A percentile compares a stretch with the other conserved stretches of the same genome.
Conservation (phyloP, 2,888 invertebrate species). For the Agrotis clavis region DNA sequence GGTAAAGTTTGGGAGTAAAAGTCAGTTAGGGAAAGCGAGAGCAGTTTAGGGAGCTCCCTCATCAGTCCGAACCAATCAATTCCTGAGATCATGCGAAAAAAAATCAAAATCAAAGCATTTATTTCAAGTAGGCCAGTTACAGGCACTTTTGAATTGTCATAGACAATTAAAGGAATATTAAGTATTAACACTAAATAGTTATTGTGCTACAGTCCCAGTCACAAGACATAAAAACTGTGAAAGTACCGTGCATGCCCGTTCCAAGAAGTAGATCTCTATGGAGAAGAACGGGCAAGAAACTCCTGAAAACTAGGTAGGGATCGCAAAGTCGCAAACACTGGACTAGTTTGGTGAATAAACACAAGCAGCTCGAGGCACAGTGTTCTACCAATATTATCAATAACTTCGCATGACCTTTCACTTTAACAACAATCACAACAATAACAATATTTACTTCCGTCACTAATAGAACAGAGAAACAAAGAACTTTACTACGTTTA, state of each 20-base stretch:
- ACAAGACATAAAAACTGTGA: no score
- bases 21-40: slow-evolving; percentile 53
- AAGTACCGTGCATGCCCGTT: no score
- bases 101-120: no score
- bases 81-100: slow-evolving; percentile 15
- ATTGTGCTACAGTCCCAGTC: no score
- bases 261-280: no score
- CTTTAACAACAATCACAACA: slow-evolving; percentile 28
- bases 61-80: slow-evolving; percentile 53
- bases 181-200: no score
- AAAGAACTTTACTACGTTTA: slow-evolving; percentile 9
- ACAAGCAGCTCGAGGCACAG: slow-evolving; percentile 1
- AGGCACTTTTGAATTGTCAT: no score
- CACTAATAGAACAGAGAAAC: slow-evolving; percentile 6
- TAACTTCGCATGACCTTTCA: slow-evolving; percentile 25
- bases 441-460: slow-evolving; percentile 22
- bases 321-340: slow-evolving; percentile 37
- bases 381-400: slow-evolving; percentile 21
- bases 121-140: no score
- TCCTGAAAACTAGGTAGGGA: slow-evolving; percentile 16
- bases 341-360: slow-evolving; percentile 7
- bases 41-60: slow-evolving; percentile 43
- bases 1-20: slow-evolving; percentile 61
- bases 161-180: no score
- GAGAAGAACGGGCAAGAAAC: no score